Base-by-base conservation (phyloP, 2,113 vertebrate genomes). In the Xiphophorus couchianus region DNA sequence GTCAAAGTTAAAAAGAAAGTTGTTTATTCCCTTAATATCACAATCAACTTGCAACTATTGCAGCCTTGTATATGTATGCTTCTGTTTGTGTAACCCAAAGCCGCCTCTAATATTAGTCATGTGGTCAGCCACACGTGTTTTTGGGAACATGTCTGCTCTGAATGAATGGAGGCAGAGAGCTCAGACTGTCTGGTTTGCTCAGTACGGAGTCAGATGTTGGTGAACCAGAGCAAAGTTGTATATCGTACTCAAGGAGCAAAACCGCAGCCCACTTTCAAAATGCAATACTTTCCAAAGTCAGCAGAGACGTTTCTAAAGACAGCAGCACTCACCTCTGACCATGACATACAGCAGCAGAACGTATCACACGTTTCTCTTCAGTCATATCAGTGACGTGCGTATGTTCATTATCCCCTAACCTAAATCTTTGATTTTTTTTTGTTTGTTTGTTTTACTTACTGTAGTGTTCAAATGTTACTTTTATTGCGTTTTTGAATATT, bases 111-210 rank as follows among this genome's bases (percentile, higher is more conserved):
- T 37, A 54, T 27, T 31, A 69, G 35, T 39, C 1, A 11, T 61
- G 39, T 29, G 2, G 6, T 69, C 67, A 74, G 71, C 37, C 30
- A 25, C 61, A 19, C 9, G 8, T 29, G 1, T 3, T 58, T 29
- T 58, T 78, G 19, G 37, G n/a, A 80, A 60, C 27, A 29, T 27
- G 73, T 77, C 73, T 86, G 69, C 17, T 11, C 27, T 62, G 11
- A 65, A 11, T 73, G 68, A 74, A 64, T 0, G 12, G 51, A 35
- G 64, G 37, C 76, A 37, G 25, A 68, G 35, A 35, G 84, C 70
- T 82, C 76, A 81, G 81, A 69, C 83, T 2, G 76, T 77, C 68
- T 75, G 69, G 25, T 30, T 12, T 51, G 30, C 12, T 74, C 33
- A 67, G 58, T 48, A 51, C 42, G 64, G 68, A 63, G 77, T 78